Base-by-base conservation (phyloP, 2,888 invertebrate species). In the Drosophila anceps region DNA sequence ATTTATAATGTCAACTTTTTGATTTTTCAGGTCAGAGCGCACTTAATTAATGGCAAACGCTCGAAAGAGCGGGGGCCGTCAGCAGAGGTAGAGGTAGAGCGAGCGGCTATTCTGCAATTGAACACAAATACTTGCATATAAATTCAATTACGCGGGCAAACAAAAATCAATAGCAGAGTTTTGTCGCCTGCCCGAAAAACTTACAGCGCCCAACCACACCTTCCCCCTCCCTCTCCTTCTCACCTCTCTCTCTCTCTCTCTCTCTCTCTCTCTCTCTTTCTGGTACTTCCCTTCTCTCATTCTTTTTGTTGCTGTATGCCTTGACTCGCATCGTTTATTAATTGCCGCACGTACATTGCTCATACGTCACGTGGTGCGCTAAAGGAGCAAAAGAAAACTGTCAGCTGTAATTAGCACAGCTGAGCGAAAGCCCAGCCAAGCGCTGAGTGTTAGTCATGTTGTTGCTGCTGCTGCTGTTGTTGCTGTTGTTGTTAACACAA, bases 1-100 rank as follows among this genome's bases (percentile, higher is more conserved):
- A 86, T 86, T 86, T 86, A 90, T 88, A 86, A 80, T 88, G 83
- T 85, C 79, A 90, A 89, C 90, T 90, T 90, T 90, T 88, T 87
- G 88, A 84, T 84, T 89, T 89, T 87, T 84, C 88, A 90, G 86
- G 85, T 86, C 86, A 90, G 79, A 66, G 86, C 74, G 81, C 79
- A 85, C 88, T 87, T 88, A 82, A 85, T 85, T 86, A 84, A 84
- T 84, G 89, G 74, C 71, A 76, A 79, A 69, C 37, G 54, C 39
- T 53, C 82, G 31, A 72, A 29, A 12, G 27, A 15, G 27, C 12
- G 54, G 12, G n/a, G n/a, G n/a, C n/a, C n/a, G n/a, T n/a, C n/a
- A 10, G 69, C 4, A 61, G 54, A 18, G n/a, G 37, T 8, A 15
- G 24, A 64, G 48, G 44, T 29, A 55, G 39, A 27, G 65, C 31